Percentiles rank a stretch among this genome's conserved stretches.
phyloP scores from a whole-genome alignment of 1,140 invertebrate species.

The Holcopasites calliopsidis region DNA sequence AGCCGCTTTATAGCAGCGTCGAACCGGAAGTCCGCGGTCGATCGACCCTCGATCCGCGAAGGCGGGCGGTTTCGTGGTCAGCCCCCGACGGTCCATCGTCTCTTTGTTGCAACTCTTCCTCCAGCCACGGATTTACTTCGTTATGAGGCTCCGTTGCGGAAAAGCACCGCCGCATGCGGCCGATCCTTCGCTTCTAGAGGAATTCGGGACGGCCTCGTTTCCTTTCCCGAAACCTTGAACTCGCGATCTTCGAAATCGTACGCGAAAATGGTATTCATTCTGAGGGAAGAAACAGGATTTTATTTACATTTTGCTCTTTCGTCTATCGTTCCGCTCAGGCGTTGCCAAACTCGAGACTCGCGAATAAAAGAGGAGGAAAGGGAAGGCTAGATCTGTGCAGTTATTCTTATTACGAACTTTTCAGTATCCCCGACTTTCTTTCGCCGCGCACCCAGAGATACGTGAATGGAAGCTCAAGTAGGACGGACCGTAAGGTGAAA shows the following conservation, averaged over 20 bases:
- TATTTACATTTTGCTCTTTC: background rate
- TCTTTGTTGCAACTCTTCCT: slow-evolving; percentile 13
- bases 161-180: background rate
- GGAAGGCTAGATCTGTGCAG: background rate
- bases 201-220: background rate
- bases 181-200: background rate
- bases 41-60: background rate
- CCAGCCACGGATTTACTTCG: background rate
- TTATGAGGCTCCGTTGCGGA: background rate
- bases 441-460: background rate
- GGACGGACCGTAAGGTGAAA: background rate
- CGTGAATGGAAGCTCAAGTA: background rate
- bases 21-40: slow-evolving; percentile 14
- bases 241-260: background rate
- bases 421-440: background rate
- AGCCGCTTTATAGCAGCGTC: slow-evolving; percentile 5
- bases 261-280: too few species aligned
- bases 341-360: background rate
- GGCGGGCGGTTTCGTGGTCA: background rate
- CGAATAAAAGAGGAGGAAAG: background rate
- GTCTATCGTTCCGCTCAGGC: too few species aligned
- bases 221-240: background rate
- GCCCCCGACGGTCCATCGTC: background rate
- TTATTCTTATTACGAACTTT: background rate
- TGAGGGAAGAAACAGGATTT: too few species aligned